Evolutionary conservation across 2,888 invertebrate genomes (phyloP).

Genomic region (Erebia ligea): DNA sequence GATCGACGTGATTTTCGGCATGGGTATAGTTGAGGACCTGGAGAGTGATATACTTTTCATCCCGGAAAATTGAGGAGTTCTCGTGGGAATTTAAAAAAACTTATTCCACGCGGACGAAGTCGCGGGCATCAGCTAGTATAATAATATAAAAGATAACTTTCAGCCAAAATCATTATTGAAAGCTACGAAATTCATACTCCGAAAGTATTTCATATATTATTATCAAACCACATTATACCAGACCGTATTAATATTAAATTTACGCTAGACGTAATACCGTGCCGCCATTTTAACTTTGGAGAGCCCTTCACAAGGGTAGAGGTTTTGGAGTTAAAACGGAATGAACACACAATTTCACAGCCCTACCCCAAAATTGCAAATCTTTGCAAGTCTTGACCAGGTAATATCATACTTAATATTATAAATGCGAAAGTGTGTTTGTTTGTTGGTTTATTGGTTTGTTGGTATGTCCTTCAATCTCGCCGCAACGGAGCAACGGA

Average conservation of each 20-base stretch:
- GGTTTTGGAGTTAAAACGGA: constrained; percentile 29
- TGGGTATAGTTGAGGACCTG: too few species aligned
- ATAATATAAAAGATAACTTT: neutral
- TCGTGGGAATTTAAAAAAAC: too few species aligned
- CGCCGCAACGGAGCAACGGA: too few species aligned
- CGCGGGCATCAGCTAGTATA: too few species aligned
- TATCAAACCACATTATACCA: neutral
- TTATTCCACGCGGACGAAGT: too few species aligned
- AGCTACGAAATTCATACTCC: neutral
- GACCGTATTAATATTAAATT: constrained; percentile 16
- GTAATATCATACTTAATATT: too few species aligned
- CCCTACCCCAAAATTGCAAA: constrained; percentile 43
- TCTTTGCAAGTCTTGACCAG: constrained; percentile 58
- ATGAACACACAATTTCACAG: constrained; percentile 38
- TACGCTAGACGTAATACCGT: constrained; percentile 2
- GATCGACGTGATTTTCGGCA: too few species aligned
- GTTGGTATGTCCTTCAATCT: too few species aligned
- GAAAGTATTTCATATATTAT: constrained; percentile 11
- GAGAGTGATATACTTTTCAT: too few species aligned
- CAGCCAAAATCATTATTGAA: neutral
- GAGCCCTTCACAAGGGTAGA: constrained; percentile 23
- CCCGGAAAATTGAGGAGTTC: too few species aligned
- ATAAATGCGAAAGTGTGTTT: too few species aligned
- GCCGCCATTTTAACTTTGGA: constrained; percentile 20
- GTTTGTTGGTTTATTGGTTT: too few species aligned